Base-by-base conservation (phyloP, 2,113 vertebrate genomes). In the Castor canadensis region DNA sequence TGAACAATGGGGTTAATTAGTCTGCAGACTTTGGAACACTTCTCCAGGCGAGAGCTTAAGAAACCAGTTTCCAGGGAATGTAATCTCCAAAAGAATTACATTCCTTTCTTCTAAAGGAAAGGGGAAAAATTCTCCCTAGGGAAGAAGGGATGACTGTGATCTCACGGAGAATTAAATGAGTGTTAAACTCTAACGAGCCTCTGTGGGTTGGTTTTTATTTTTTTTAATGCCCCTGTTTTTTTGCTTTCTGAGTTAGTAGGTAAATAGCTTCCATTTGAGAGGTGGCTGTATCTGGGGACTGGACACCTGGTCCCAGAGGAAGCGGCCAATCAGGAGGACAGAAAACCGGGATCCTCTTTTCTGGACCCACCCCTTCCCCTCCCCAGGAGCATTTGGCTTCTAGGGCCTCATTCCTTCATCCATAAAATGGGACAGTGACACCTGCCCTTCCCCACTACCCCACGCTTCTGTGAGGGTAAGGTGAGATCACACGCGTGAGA, bases 1-100 rank as follows among this genome's bases (percentile, higher is more conserved):
- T 93, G 95, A 97, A 98, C 97, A 97, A 97, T 97, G 97, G 91
- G 96, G 97, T 98, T 98, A 97, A 98, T 98, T 98, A 97, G 97
- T 97, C 94, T 91, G 94, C 96, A 95, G 96, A 97, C 93, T 97
- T 94, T 12, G 77, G 96, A 97, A 96, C 82, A 95, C 91, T 96
- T 97, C 97, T 97, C 90, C 66, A 87, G 86, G 91, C 95, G 0
- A 87, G 52, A 96, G 97, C 94, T 98, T 97, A 97, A 97, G 97
- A 95, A 97, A 95, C 89, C 94, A 20, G 93, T 96, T 98, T 97
- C 95, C 73, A 89, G 97, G 93, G 93, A 96, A 76, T 81, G 93
- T 96, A 97, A 97, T 97, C 97, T 96, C 97, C 87, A 95, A 97
- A 98, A 96, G 97, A 96, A 96, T 96, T 97, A 97, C 66, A 89